Base-by-base conservation (phyloP, 35 echinoderm and acorn worm genomes). In the Anneissia japonica region DNA sequence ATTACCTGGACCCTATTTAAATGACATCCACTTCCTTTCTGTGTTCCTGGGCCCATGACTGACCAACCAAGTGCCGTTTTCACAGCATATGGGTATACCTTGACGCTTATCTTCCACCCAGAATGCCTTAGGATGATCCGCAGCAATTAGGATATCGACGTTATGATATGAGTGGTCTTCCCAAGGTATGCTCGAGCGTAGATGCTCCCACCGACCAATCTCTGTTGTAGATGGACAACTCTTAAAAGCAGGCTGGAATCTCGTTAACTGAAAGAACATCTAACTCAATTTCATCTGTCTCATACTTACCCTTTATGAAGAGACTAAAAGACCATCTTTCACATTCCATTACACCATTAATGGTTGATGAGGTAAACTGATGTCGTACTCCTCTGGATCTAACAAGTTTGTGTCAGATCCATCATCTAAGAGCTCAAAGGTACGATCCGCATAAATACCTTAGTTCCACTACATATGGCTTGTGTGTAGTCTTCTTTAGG, bases 31-130 rank as follows among this genome's bases (percentile, higher is more conserved):
- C 29, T 29, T 0, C 39, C 17, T 72, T 76, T 77, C 40, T 43
- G 40, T 43, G 40, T 43, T 13, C 86, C 86, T 23, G 86, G 87
- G 74, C 87, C 87, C 87, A 89, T 82, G n/a, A 82, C 38, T 28
- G 76, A 64, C 86, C 86, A 88, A 28, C 86, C 86, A 36, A 88
- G 86, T 30, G 76, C 38, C 16, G 86, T 88, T 77, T 31, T 88
- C 4, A 88, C 30, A 7, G 40, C 40, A 14, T 43, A 43, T 14
- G 40, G 40, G 4, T 43, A 6, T 43, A 43, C 40, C 40, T 14
- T 43, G 40, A 43, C 40, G 40, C 40, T 43, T 43, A 43, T 43
- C 40, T 43, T 43, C 40, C 4, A 43, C 40, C 40, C 40, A 43
- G 40, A 43, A 43, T n/a, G n/a, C n/a, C n/a, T n/a, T n/a, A n/a